A percentile compares a stretch with the other conserved stretches of the same genome.
These are phyloP conservation scores for Conomelus anceps DNA, from an alignment of 2,888 invertebrate genomes.

Conservation along the genomic window DNA sequence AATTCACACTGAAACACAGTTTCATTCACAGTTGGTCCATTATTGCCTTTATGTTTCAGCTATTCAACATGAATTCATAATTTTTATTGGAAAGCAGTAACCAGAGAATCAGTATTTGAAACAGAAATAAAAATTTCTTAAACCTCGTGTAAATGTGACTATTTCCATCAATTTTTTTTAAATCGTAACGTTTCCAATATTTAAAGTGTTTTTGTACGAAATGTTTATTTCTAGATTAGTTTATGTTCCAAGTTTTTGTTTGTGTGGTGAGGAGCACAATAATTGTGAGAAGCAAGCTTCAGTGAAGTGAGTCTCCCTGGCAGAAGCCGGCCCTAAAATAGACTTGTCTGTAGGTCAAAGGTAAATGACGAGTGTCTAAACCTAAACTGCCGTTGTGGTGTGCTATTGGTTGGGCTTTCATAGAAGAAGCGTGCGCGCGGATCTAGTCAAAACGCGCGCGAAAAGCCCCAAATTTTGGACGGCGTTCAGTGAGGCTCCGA, in stretches of 20 bases:
- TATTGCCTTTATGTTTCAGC: too few species aligned
- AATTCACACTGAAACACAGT: too few species aligned
- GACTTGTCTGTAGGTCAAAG: not conserved
- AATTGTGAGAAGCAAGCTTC: not conserved
- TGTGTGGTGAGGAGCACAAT: not conserved
- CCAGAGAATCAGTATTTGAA: too few species aligned
- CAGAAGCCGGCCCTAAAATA: not conserved
- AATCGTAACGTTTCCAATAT: not conserved
- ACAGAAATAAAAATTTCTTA: too few species aligned
- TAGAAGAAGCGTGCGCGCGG: not conserved
- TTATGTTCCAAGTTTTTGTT: not conserved
- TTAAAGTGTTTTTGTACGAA: not conserved
- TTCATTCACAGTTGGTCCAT: too few species aligned
- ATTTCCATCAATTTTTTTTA: not conserved
- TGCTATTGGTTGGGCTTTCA: too few species aligned
- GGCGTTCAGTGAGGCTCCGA: not conserved
- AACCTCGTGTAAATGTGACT: too few species aligned
- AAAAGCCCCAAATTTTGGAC: not conserved
- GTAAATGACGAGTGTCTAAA: not conserved
- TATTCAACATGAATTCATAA: too few species aligned
- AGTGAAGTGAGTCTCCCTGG: not conserved
- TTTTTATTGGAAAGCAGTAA: too few species aligned
- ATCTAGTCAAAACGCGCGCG: not conserved
- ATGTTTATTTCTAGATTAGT: not conserved
- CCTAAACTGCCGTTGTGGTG: not conserved